Evolutionary conservation across 2,113 vertebrate species (phyloP), one percentile per base, ranked within the genome.

Genomic region (Microcebus jonahi): DNA sequence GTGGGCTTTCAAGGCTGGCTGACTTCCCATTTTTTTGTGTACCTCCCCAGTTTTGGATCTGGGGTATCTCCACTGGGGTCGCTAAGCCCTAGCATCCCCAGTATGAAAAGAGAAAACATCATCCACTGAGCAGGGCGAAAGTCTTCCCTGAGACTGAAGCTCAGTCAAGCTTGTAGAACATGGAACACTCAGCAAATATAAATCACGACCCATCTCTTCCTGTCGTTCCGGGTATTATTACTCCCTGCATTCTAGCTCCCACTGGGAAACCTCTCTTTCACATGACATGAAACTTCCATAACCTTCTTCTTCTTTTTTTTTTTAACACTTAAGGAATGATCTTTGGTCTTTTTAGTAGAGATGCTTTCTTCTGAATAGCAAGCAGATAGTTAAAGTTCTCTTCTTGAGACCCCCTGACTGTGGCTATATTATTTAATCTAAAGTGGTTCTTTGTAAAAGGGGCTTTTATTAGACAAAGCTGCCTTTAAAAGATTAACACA

Each of bases 161-260:
- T 71, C 4, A 1, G 10, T 20, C 8, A 4, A 0, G 0, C 39
- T 17, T 18, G 68, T 31, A 36, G 55, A 55, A 0, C 3, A 0
- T 0, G 48, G 71, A n/a, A 4, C 2, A 0, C 42, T 45, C 3
- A 4, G 75, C 50, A 42, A 23, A 17, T 25, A 4, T 4, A 9
- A 91, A 27, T 71, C 31, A 3, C 0, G 1, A 55, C n/a, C 73
- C 34, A 8, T 59, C n/a, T 91, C 61, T 45, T 59, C 20, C 57
- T 14, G 0, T 61, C 1, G 0, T 10, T 12, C 1, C 1, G 68
- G 55, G 23, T 2, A 18, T 8, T 39, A 1, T 31, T 63, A 6
- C 11, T 9, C 25, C 75, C 6, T 42, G 48, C 21, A 4, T 36
- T 27, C 13, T 6, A 5, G 1, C 15, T 50, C 13, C 36, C 9